phyloP scores from a whole-genome alignment of 2,888 invertebrate genomes.

The Antheraea assamensis region DNA sequence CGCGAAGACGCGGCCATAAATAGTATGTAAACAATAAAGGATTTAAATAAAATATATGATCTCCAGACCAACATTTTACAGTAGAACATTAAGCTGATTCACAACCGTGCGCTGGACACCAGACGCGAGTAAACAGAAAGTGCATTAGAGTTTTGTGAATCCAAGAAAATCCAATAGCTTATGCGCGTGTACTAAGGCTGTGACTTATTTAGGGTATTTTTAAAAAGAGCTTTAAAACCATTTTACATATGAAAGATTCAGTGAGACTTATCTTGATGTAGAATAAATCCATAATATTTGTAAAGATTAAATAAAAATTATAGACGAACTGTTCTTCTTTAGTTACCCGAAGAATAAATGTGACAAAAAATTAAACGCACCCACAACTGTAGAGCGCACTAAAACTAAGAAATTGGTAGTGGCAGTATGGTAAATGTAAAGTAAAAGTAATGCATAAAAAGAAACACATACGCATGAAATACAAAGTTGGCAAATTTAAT shows the following conservation, averaged over 20 bases:
- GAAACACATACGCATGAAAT: too few relatives aligned
- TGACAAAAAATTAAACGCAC: too few relatives aligned
- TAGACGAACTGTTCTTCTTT: too few relatives aligned
- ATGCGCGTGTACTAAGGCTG: background rate
- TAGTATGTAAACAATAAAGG: background rate
- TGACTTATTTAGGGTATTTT: background rate
- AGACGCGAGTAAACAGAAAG: background rate
- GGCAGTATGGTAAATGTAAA: too few relatives aligned
- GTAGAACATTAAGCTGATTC: slow-evolving; percentile 4
- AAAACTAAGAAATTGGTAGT: too few relatives aligned
- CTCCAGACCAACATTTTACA: background rate
- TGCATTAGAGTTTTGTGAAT: slow-evolving; percentile 9
- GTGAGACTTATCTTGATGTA: background rate
- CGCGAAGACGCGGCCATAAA: background rate
- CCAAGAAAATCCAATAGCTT: slow-evolving; percentile 3
- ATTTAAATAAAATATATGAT: background rate
- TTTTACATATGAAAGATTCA: background rate
- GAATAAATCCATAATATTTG: background rate
- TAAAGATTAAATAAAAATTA: background rate
- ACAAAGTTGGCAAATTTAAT: too few relatives aligned
- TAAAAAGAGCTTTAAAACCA: background rate
- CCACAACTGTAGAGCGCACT: too few relatives aligned
- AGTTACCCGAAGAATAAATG: too few relatives aligned
- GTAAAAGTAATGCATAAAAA: too few relatives aligned
- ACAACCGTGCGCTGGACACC: background rate